Evolutionary conservation across 2,113 vertebrate genomes (phyloP).

Genomic region (Myrmecophaga tridactyla): DNA sequence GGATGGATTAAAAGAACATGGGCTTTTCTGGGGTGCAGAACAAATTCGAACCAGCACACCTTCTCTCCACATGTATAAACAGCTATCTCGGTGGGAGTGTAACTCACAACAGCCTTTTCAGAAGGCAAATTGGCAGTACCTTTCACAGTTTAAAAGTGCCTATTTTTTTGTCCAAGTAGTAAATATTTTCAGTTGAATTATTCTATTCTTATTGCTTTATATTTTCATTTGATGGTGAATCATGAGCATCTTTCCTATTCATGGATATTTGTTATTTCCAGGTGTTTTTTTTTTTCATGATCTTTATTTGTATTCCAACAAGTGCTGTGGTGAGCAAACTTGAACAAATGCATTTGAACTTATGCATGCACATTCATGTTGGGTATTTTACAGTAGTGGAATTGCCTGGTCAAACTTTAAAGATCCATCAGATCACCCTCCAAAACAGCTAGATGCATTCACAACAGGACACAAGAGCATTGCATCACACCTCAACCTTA

Average conservation of each 20-base stretch:
- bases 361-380: background rate
- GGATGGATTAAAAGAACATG: no score
- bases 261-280: background rate
- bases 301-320: background rate
- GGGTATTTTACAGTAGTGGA: background rate
- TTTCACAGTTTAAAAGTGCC: background rate
- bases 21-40: no score
- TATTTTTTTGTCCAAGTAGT: background rate
- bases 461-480: fast-evolving
- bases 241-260: background rate
- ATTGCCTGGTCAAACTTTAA: background rate
- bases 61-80: background rate
- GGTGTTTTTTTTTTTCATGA: background rate
- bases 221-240: background rate
- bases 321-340: background rate
- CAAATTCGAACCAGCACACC: no score
- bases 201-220: background rate
- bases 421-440: no score
- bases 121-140: background rate
- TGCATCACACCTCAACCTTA: fast-evolving
- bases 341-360: background rate
- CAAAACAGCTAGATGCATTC: background rate
- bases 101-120: background rate
- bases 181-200: background rate
- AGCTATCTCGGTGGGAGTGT: background rate